Evolutionary conservation across 2,888 invertebrate genomes (phyloP), one percentile per base, ranked within the genome.

Genomic region (Nephrotoma guestfalica): DNA sequence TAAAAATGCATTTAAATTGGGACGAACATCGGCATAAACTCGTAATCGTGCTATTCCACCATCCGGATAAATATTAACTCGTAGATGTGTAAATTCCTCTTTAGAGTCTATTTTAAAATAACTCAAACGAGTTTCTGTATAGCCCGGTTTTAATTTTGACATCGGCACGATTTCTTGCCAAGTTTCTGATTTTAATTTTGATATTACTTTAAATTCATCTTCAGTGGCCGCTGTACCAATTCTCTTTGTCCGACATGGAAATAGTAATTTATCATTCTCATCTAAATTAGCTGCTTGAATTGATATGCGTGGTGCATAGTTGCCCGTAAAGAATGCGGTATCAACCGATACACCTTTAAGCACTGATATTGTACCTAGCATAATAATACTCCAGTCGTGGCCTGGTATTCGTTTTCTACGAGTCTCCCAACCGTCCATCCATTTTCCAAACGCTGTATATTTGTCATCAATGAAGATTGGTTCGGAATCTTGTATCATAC

Each of bases 351-450:
- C 89, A 83, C 93, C 94, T 90, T 91, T 91, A 86, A 94, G 91
- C 40, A 93, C 90, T 87, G 93, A 93, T 83, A 93, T 93, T 0
- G 93, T 91, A 41, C 93, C 93, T 41, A 94, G 89, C 88, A 93
- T 93, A 86, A 94, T 90, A 87, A 94, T 93, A 88, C 93, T 93
- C 94, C 94, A 94, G 88, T 94, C 94, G 87, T 94, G 94, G 0
- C 94, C 94, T 0, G 93, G 90, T 40, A 92, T 92, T 87, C 94
- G 91, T 89, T 93, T 94, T 86, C 94, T 91, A 13, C 94, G 90
- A 0, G 94, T 94, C 89, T 94, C 94, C 94, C 94, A 94, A 0
- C 94, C 94, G 88, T 94, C 94, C 94, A 94, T 94, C 94, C 94
- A 94, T 89, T 94, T 94, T 0, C 94, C 94, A 87, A 90, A 94